Conservation (phyloP, 2,797 vertebrate species). For the Peromyscus attwateri region DNA sequence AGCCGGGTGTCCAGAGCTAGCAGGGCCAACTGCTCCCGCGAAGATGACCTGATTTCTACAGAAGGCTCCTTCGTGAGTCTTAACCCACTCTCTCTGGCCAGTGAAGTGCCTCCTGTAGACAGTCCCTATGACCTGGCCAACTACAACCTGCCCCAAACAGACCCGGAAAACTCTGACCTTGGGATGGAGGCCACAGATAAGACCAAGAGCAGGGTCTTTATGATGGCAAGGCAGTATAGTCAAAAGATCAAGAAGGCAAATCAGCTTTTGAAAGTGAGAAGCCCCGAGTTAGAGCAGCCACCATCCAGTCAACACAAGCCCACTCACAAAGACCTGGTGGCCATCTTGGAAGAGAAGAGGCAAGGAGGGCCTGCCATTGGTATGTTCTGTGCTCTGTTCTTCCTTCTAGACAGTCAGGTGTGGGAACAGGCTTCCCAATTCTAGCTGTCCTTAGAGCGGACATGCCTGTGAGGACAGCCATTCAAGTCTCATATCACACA, state of each 20-base stretch:
- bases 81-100: slow-evolving; percentile 89
- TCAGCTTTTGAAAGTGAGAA: slow-evolving; percentile 96
- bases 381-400: slow-evolving; percentile 84
- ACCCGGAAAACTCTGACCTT: slow-evolving; percentile 87
- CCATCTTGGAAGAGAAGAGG: slow-evolving; percentile 98
- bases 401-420: background rate
- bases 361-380: slow-evolving; percentile 98
- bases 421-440: background rate
- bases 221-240: slow-evolving; percentile 99
- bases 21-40: slow-evolving; percentile 90
- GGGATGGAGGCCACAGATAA: slow-evolving; percentile 91
- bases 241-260: slow-evolving; percentile 99
- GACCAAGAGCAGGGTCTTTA: slow-evolving; percentile 95
- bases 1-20: slow-evolving; percentile 91
- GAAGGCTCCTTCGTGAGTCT: slow-evolving; percentile 85
- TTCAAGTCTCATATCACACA: too few relatives aligned
- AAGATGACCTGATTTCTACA: slow-evolving; percentile 86
- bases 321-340: slow-evolving; percentile 94
- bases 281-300: slow-evolving; percentile 93
- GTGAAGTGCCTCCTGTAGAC: slow-evolving; percentile 90
- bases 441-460: background rate
- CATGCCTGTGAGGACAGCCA: background rate
- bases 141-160: slow-evolving; percentile 87
- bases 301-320: slow-evolving; percentile 88
- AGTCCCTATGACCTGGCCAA: slow-evolving; percentile 89